Base-by-base conservation (phyloP, 2,113 vertebrate species). In the Prionailurus viverrinus region DNA sequence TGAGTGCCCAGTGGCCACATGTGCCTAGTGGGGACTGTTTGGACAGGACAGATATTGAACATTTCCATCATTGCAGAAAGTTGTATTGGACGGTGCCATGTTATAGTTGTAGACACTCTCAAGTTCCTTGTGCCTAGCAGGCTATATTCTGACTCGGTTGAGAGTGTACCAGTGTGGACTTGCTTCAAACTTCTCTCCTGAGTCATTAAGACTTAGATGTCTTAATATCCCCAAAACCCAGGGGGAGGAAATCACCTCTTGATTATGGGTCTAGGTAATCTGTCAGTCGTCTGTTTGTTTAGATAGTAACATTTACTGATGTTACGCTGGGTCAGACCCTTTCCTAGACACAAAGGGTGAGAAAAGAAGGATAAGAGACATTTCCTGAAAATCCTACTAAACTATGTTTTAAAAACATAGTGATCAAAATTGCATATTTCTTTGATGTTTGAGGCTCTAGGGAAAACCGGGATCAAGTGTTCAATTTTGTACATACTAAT, bases 401-500 rank as follows among this genome's bases (percentile, higher is more conserved):
- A 81, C 36, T 94, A 25, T 94, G 61, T 91, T 94, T 33, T 73
- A 4, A 68, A 69, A 97, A 45, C 58, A 39, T 63, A 76, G 48
- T 97, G 68, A 82, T 81, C 48, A 90, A 55, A 83, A 78, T 58
- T 87, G 39, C 23, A 12, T 81, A 19, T 45, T 66, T 76, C 27
- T 95, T 69, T 91, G 58, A 89, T 89, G 53, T 84, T 80, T 83
- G 23, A 83, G 18, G 2, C 21, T n/a, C 55, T 63, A 1, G 69
- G 23, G 63, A 89, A 71, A 92, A 25, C 53, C 65, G 2, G 78
- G 25, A 83, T 73, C 39, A 80, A 80, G 2, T 53, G 45, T 92
- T 89, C 36, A 79, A 4, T 71, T 29, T 63, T 73, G 31, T 66
- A 48, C 15, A 55, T 91, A 61, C 13, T 41, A 78, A 83, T 55